These are phyloP conservation scores for Drosophila ezoana DNA, from an alignment of 2,888 invertebrate species.

Conservation along the genomic window DNA sequence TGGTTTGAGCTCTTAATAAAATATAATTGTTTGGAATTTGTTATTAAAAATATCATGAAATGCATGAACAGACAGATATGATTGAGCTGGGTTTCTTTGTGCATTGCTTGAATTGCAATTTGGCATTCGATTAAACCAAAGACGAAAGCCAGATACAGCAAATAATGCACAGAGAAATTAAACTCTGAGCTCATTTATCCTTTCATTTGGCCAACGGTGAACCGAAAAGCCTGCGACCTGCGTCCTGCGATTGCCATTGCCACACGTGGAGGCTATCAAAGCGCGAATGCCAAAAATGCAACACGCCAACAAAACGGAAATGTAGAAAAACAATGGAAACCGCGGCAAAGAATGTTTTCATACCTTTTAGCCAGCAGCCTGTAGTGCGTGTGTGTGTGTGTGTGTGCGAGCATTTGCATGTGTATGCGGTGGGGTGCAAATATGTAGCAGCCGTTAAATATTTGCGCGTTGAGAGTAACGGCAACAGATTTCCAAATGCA, in stretches of 20 bases:
- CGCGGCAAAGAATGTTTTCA: constrained; percentile 76
- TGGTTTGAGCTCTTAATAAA: too few relatives aligned
- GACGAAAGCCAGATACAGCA: constrained; percentile 19
- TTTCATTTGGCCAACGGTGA: constrained; percentile 9
- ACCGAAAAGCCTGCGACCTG: constrained; percentile 3
- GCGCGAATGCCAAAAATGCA: constrained; percentile 75
- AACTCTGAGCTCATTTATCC: constrained; percentile 24
- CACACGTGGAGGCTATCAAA: constrained; percentile 53
- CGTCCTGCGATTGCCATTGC: constrained; percentile 18
- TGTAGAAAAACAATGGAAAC: constrained; percentile 77
- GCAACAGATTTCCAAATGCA: constrained; percentile 68
- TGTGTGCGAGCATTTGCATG: constrained; percentile 22
- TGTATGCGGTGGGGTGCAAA: constrained; percentile 66
- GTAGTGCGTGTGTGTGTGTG: not conserved
- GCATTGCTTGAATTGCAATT: constrained; percentile 17
- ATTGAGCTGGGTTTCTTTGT: too few relatives aligned
- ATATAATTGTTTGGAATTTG: too few relatives aligned
- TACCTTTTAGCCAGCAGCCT: constrained; percentile 57
- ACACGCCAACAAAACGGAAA: constrained; percentile 63
- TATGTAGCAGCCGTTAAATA: constrained; percentile 78
- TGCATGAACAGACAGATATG: too few relatives aligned
- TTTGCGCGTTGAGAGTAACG: constrained; percentile 65
- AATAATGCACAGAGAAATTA: constrained; percentile 52
- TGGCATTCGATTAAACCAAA: constrained; percentile 25
- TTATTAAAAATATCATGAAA: too few relatives aligned